Base-by-base conservation (phyloP, 2,113 vertebrate genomes). In the Steatornis caripensis region DNA sequence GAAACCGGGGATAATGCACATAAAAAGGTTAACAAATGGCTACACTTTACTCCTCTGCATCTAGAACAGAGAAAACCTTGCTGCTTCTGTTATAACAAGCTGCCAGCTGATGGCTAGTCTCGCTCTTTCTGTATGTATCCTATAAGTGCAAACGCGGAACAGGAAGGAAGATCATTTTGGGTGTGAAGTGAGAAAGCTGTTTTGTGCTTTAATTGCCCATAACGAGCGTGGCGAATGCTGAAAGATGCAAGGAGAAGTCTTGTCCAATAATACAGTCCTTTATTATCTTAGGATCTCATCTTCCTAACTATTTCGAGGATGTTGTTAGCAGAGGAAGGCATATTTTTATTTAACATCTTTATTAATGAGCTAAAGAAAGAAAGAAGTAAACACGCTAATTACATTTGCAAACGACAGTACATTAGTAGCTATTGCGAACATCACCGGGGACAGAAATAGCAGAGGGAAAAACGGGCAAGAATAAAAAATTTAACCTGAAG, bases 271-370 rank as follows among this genome's bases (percentile, higher is more conserved):
- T 85, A 69, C 6, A 87, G 89, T 96, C 95, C 90, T 96, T 95
- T 95, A 96, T 96, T 97, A 95, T 94, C 92, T 94, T 81, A 89
- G 94, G 55, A 94, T 90, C 55, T 80, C 86, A 75, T 97, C 95
- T 97, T 92, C 89, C 93, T 97, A 95, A 95, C 90, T 92, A 68
- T 95, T 95, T 91, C 4, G 6, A 94, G 95, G 95, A 95, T 96
- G 95, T 96, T 96, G 94, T 97, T 96, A 97, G 97, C 98, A 98
- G 91, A 98, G 97, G 98, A 98, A 98, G 97, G 96, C 97, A 97
- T 97, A 95, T 98, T 98, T 98, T 98, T 98, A 98, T 98, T 98
- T 98, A 98, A 98, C 98, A 98, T 98, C 97, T 98, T 98, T 98
- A 98, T 98, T 98, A 98, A 98, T 98, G 98, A 98, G 97, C 97